Evolutionary conservation across 2,113 vertebrate species (phyloP).

Genomic region (Osmerus eperlanus): DNA sequence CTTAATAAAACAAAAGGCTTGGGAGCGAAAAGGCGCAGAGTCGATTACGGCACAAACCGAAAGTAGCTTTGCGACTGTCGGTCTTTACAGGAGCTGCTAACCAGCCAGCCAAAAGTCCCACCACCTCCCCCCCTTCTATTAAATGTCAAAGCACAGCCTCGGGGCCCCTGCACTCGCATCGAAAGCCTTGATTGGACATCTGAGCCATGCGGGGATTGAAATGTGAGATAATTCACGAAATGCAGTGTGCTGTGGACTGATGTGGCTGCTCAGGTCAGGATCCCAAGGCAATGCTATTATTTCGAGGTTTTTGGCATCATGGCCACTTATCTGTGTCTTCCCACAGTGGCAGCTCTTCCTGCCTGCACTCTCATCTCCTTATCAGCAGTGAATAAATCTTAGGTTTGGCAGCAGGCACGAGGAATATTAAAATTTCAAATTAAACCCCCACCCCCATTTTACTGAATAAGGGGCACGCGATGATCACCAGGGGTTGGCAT

Average conservation of each 20-base stretch:
- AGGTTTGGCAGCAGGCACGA: slow-evolving; percentile 30
- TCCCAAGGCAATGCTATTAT: slow-evolving; percentile 55
- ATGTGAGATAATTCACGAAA: slow-evolving; percentile 61
- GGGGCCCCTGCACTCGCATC: slow-evolving; percentile 39
- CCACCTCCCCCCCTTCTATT: slow-evolving; percentile 49
- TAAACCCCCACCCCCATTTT: slow-evolving; percentile 28
- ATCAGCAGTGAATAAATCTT: slow-evolving; percentile 42
- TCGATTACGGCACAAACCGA: slow-evolving; percentile 31
- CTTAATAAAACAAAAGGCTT: slow-evolving; percentile 66
- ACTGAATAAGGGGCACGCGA: slow-evolving; percentile 23
- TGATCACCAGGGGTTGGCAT: slow-evolving; percentile 43
- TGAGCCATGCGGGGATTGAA: slow-evolving; percentile 51
- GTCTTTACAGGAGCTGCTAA: slow-evolving; percentile 63
- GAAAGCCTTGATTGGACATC: slow-evolving; percentile 58
- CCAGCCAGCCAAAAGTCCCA: slow-evolving; percentile 51
- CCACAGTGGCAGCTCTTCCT: slow-evolving; percentile 40
- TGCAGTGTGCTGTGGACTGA: slow-evolving; percentile 34
- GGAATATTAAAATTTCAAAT: slow-evolving; percentile 52
- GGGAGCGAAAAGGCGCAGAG: slow-evolving; percentile 40
- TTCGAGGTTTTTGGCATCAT: slow-evolving; percentile 47
- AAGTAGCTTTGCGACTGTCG: slow-evolving; percentile 27
- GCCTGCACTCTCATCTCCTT: slow-evolving; percentile 18
- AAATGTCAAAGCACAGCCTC: slow-evolving; percentile 69
- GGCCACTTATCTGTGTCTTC: slow-evolving; percentile 50
- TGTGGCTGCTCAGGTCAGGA: slow-evolving; percentile 39